Percentiles rank a stretch among this genome's conserved stretches.
Evolutionary conservation across 2,797 vertebrate species (phyloP).

Genomic region (Pangasius sanitwongsei): DNA sequence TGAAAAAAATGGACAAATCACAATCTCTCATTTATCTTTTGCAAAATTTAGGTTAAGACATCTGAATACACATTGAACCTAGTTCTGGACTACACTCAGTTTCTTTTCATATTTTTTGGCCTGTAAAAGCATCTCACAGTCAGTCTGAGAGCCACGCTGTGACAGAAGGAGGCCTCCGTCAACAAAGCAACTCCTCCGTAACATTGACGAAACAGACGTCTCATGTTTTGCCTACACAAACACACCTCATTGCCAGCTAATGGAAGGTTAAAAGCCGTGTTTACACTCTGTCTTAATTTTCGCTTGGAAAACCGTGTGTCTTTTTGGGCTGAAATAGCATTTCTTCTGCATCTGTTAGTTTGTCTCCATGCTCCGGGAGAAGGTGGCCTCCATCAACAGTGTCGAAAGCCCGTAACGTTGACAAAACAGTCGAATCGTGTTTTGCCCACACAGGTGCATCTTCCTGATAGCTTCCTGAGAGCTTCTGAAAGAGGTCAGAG

Average conservation of each 20-base stretch:
- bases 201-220: slow-evolving; percentile 34
- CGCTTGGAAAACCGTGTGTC: neutral
- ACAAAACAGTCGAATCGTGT: slow-evolving; percentile 27
- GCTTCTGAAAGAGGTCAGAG: slow-evolving; percentile 15
- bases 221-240: slow-evolving; percentile 39
- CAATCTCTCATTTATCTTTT: neutral
- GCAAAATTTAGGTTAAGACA: neutral
- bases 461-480: slow-evolving; percentile 18
- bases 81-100: neutral
- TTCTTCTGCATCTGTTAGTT: slow-evolving; percentile 28
- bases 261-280: slow-evolving; percentile 37
- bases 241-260: slow-evolving; percentile 19
- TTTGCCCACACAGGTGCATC: slow-evolving; percentile 23
- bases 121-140: slow-evolving; percentile 5
- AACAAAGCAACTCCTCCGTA: slow-evolving; percentile 28
- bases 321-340: neutral
- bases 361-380: slow-evolving; percentile 16
- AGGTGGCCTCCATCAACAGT: slow-evolving; percentile 32
- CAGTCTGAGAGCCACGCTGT: neutral
- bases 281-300: slow-evolving; percentile 6
- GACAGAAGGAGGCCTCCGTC: slow-evolving; percentile 28
- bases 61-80: neutral
- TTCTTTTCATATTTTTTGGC: neutral
- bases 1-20: neutral
- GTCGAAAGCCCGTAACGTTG: slow-evolving; percentile 28